These are phyloP conservation scores for Heteropelma amictum DNA, from an alignment of 2,888 invertebrate species.

Conservation along the genomic window DNA sequence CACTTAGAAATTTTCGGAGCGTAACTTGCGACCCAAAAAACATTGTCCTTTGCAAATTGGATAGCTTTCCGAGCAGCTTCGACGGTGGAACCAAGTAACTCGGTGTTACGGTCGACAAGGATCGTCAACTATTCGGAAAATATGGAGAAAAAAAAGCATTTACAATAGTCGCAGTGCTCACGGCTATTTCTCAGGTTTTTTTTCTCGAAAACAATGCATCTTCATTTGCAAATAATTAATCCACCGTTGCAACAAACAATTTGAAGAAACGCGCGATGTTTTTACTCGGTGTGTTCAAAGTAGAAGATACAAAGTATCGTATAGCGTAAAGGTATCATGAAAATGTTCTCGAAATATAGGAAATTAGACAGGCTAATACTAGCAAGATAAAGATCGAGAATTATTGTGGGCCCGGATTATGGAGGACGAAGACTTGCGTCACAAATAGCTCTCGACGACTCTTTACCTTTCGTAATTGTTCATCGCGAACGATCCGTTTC, in stretches of 20 bases:
- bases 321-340: too few relatives aligned
- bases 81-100: conserved; percentile 52
- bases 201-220: too few relatives aligned
- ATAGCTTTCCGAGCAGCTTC: conserved; percentile 56
- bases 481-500: conserved; percentile 57
- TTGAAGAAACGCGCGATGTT: too few relatives aligned
- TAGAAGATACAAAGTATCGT: too few relatives aligned
- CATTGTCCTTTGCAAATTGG: conserved; percentile 49
- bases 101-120: conserved; percentile 56
- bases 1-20: conserved; percentile 51
- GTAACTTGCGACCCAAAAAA: conserved; percentile 63
- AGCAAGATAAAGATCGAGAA: too few relatives aligned
- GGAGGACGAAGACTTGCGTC: neutral
- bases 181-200: too few relatives aligned
- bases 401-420: too few relatives aligned
- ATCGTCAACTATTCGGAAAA: conserved; percentile 58
- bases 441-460: neutral
- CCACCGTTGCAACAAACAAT: too few relatives aligned
- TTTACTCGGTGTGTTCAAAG: too few relatives aligned
- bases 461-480: conserved; percentile 64
- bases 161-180: neutral
- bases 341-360: too few relatives aligned
- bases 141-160: neutral
- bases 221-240: too few relatives aligned
- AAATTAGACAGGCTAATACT: too few relatives aligned